Evolutionary conservation across 1,140 invertebrate genomes (phyloP), one percentile per base, ranked within the genome.

Genomic region (Pararge aegeria): DNA sequence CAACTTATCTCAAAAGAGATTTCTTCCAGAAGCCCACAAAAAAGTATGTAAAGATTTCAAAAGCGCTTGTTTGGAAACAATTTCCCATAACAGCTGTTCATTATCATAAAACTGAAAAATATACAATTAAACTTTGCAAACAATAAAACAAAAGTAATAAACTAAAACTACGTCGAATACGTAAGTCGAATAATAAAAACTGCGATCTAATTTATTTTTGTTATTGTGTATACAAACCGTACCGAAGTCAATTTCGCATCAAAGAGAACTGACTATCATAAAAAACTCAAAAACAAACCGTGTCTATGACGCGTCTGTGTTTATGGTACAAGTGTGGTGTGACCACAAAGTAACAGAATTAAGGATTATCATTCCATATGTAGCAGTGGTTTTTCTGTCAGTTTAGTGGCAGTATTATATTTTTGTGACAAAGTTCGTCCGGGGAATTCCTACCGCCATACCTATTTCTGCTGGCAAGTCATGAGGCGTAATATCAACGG

Each of bases 251-350:
- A 34, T 34, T 34, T 34, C 30, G 30, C 15, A 42, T 42, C 38
- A 42, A 42, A 42, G 38, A 42, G 16, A 42, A 0, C 38, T 15
- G 38, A 16, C 13, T 15, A 42, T 42, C 13, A 42, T 16, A 42
- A 42, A 42, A 18, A 42, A 42, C 13, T 15, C 6, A 42, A 42
- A 40, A 42, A 42, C 15, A 42, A 3, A 42, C 16, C 5, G 16
- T 42, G 38, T 42, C 38, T 40, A 15, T 40, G 37, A 40, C 16
- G 16, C n/a, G 37, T 40, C 37, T 42, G 13, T 42, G 38, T 42
- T 42, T 42, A 16, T 42, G 38, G 5, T 15, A 42, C 38, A 9
- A 16, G 13, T 42, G n/a, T 42, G 12, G 5, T 16, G 34, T 38
- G 38, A 18, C 38, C n/a, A 42, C 6, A 15, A 42, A 5, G 2